phyloP scores from a whole-genome alignment of 2,888 invertebrate genomes.

The Leptogaster cylindrica region DNA sequence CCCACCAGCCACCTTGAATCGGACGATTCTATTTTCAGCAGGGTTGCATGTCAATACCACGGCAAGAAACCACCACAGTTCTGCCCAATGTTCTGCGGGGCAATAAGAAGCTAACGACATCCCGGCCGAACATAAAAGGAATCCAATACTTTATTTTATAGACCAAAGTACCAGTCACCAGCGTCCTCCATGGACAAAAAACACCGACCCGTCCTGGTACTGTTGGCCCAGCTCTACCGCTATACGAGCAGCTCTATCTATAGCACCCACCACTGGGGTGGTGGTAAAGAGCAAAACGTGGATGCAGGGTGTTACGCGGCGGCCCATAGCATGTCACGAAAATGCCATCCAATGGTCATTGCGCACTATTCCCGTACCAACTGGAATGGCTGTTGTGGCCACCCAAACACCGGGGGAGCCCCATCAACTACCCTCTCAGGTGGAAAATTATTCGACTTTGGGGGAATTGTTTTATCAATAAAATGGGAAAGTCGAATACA shows the following conservation, averaged over 20 bases:
- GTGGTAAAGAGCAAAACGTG: neutral
- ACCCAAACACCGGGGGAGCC: constrained; percentile 17
- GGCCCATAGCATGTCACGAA: constrained; percentile 38
- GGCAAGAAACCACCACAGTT: constrained; percentile 43
- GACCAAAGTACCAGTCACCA: constrained; percentile 44
- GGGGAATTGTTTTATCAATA: constrained; percentile 46
- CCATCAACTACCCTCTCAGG: neutral
- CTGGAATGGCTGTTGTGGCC: constrained; percentile 17
- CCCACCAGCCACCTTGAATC: neutral
- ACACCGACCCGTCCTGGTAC: constrained; percentile 13
- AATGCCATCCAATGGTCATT: constrained; percentile 46
- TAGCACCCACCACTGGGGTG: neutral
- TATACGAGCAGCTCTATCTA: neutral
- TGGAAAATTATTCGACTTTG: constrained; percentile 34
- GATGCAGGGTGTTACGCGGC: neutral
- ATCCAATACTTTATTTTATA: constrained; percentile 39
- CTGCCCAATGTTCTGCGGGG: constrained; percentile 18
- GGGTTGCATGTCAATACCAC: constrained; percentile 42
- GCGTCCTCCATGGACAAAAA: constrained; percentile 39
- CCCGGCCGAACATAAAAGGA: constrained; percentile 39
- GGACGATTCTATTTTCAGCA: constrained; percentile 40
- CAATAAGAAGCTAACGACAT: constrained; percentile 36
- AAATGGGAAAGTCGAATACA: constrained; percentile 37
- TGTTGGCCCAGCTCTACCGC: constrained; percentile 3
- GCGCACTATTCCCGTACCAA: constrained; percentile 42